Conservation (phyloP, 2,797 vertebrate species). For the Apodemus agrarius region DNA sequence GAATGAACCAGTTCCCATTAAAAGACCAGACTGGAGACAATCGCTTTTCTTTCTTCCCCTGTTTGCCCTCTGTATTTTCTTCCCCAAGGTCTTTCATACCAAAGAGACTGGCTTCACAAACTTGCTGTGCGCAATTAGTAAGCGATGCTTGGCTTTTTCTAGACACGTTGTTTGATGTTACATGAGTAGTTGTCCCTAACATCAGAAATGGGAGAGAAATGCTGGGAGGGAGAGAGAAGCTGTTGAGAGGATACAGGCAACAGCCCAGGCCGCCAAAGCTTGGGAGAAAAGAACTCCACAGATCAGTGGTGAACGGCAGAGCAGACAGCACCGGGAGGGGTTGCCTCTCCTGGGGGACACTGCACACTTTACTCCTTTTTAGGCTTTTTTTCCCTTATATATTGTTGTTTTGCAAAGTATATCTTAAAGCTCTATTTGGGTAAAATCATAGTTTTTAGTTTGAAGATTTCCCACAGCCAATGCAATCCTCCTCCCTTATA, state of each 20-base stretch:
- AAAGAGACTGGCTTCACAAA: slow-evolving; percentile 40
- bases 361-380: neutral
- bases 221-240: neutral
- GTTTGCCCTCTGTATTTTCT: neutral
- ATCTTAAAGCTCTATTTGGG: neutral
- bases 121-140: slow-evolving; percentile 32
- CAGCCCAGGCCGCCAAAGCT: neutral
- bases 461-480: slow-evolving; percentile 1
- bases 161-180: slow-evolving; percentile 18
- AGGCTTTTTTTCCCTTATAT: neutral
- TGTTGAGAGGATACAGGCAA: neutral
- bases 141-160: slow-evolving; percentile 35
- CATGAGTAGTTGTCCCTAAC: slow-evolving; percentile 6
- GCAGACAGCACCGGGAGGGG: too few species aligned
- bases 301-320: fast-evolving
- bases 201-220: slow-evolving; percentile 31
- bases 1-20: slow-evolving; percentile 7
- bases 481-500: neutral
- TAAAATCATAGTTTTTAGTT: neutral
- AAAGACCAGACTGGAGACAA: slow-evolving; percentile 43
- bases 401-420: neutral
- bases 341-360: too few species aligned
- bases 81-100: neutral
- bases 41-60: slow-evolving; percentile 9
- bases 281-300: fast-evolving